Evolutionary conservation across 2,888 invertebrate species (phyloP), one percentile per base, ranked within the genome.

Genomic region (Ptycholaimellus sp.): DNA sequence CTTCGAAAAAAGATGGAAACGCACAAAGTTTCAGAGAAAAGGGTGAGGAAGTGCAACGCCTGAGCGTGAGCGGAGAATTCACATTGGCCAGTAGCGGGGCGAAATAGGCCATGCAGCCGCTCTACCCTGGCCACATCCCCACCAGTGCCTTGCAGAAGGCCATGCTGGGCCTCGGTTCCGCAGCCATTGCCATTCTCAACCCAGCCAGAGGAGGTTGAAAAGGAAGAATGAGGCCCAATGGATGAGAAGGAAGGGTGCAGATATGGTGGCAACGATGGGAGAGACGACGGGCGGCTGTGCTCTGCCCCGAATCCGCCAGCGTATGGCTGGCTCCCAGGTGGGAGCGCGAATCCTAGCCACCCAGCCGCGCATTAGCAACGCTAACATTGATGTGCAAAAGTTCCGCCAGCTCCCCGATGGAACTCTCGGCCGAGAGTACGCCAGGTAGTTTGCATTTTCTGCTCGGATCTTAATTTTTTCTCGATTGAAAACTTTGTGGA

Each of bases 261-360:
- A 93, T 57, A 82, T 85, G 80, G 79, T 93, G 47, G 83, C 87
- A 18, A 78, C 81, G 45, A 68, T 87, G 47, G 85, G 83, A 1
- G 90, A 93, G 65, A 77, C 82, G 1, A 81, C 85, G 9, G 85
- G 73, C 31, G 49, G 56, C 28, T 57, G 56, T 32, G 76, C 83
- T 3, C 64, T 85, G 4, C 64, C 65, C 42, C 67, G 70, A 49
- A 77, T 90, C 62, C 65, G 70, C 36, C 58, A 65, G 30, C 69
- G 71, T 57, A 85, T 96, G 83, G 60, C 70, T 44, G 62, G 66
- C 32, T 74, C 74, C 38, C 58, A 68, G 2, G 81, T 82, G 62
- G 90, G 90, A 2, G 59, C 60, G 17, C 66, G 72, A 46, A 77
- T 96, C 40, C 50, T 69, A 3, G 61, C 42, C 36, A 72, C 77